Conservation (phyloP, 1,140 invertebrate species). For the Papilio dardanus region DNA sequence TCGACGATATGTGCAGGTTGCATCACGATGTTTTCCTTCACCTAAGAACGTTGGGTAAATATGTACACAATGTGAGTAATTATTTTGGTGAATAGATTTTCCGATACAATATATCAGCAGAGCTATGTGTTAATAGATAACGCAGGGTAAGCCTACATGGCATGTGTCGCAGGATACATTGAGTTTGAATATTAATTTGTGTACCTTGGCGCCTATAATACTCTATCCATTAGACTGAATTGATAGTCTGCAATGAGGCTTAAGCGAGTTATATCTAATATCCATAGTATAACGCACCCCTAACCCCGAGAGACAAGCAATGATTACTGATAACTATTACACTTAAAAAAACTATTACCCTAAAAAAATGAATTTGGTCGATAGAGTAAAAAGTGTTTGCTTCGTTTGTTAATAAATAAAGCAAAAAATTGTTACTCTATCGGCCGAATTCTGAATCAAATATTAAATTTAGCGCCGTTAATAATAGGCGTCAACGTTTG, state of each 20-base stretch:
- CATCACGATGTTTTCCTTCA: too few relatives aligned
- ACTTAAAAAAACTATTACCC: too few relatives aligned
- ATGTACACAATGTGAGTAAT: too few relatives aligned
- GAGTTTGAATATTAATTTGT: slow-evolving; percentile 34
- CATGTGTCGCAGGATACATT: slow-evolving; percentile 25
- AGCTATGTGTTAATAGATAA: slow-evolving; percentile 30
- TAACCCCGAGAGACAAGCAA: neutral
- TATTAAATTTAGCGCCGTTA: too few relatives aligned
- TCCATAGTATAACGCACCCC: neutral
- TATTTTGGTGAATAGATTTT: neutral
- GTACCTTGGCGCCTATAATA: slow-evolving; percentile 19
- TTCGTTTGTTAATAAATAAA: too few relatives aligned
- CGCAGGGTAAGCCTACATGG: slow-evolving; percentile 30
- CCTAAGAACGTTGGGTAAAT: too few relatives aligned
- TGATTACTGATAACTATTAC: neutral
- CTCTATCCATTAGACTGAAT: slow-evolving; percentile 26
- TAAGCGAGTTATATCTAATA: neutral
- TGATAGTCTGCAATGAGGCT: neutral
- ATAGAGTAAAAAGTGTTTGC: too few relatives aligned
- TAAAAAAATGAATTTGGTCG: too few relatives aligned
- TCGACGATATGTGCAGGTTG: too few relatives aligned
- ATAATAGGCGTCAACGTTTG: too few relatives aligned
- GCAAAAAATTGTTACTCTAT: too few relatives aligned
- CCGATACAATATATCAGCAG: neutral
- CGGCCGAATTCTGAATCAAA: too few relatives aligned